Evolutionary conservation across 2,797 vertebrate genomes (phyloP).

Genomic region (Amphiprion clarkii): DNA sequence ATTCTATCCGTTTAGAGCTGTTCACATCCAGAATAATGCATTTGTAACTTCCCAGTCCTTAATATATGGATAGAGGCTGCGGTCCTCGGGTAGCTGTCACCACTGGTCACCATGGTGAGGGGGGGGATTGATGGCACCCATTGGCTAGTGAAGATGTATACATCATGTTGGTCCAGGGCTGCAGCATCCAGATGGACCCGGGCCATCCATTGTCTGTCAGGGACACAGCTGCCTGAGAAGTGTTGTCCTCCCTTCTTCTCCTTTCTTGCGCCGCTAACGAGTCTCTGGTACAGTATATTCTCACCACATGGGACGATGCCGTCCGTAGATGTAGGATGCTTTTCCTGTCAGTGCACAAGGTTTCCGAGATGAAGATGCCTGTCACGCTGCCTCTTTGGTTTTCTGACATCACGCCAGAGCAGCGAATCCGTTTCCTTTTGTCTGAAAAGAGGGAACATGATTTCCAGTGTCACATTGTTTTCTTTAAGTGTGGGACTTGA

Average conservation of each 20-base stretch:
- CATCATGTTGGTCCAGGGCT: constrained; percentile 96
- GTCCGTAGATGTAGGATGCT: constrained; percentile 11
- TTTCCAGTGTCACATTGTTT: constrained; percentile 9
- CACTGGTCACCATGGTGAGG: constrained; percentile 85
- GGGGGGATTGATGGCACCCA: constrained; percentile 94
- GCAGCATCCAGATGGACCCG: constrained; percentile 95
- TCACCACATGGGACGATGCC: constrained; percentile 22
- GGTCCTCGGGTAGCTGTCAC: constrained; percentile 85
- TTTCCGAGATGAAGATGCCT: constrained; percentile 37
- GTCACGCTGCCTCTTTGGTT: constrained; percentile 8
- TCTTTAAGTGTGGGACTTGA: constrained; percentile 15
- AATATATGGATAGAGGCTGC: constrained; percentile 62
- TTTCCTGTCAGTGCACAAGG: constrained; percentile 29
- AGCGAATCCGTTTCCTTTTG: constrained; percentile 9
- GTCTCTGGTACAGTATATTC: constrained; percentile 34
- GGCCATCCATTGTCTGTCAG: constrained; percentile 98
- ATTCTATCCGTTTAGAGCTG: neutral
- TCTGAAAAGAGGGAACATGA: neutral
- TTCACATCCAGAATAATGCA: neutral
- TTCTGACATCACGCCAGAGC: constrained; percentile 27
- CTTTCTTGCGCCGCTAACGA: constrained; percentile 60
- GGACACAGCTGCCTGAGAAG: constrained; percentile 91
- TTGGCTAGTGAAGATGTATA: constrained; percentile 96
- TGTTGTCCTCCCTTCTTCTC: constrained; percentile 53
- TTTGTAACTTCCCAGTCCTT: constrained; percentile 15